phyloP scores from a whole-genome alignment of 2,888 invertebrate species.

The Phytoseiulus persimilis region DNA sequence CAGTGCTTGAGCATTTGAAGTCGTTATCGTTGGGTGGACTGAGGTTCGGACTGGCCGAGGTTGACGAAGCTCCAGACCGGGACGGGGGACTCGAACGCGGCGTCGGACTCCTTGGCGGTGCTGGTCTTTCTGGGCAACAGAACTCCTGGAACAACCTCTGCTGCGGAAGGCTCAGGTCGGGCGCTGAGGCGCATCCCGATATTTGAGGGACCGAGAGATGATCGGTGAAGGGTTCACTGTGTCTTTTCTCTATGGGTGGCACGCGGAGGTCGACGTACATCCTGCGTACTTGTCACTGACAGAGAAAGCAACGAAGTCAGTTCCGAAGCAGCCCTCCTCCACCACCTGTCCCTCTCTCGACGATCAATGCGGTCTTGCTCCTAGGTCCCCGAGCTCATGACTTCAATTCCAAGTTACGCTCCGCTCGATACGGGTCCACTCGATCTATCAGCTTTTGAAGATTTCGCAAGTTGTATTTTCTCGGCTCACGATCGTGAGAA shows the following conservation, averaged over 20 bases:
- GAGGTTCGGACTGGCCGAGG: constrained; percentile 19
- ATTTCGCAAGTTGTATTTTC: background rate
- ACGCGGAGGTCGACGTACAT: constrained; percentile 28
- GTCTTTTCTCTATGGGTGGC: constrained; percentile 14
- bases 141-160: constrained; percentile 19
- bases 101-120: background rate
- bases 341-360: background rate
- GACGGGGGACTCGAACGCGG: constrained; percentile 7
- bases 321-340: background rate
- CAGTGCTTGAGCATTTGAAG: background rate
- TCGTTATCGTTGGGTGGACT: background rate
- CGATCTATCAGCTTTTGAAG: background rate
- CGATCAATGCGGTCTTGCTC: background rate
- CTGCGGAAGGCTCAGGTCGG: background rate
- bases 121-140: background rate
- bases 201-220: background rate
- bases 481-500: no score
- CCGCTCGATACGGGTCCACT: background rate
- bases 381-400: background rate
- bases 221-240: constrained; percentile 14
- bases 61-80: background rate
- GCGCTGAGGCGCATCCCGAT: background rate
- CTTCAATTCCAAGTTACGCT: background rate
- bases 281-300: background rate
- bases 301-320: background rate